A percentile compares a stretch with the other conserved stretches of the same genome.
These are phyloP conservation scores for Xestia xanthographa DNA, from an alignment of 2,888 invertebrate genomes.

Conservation along the genomic window DNA sequence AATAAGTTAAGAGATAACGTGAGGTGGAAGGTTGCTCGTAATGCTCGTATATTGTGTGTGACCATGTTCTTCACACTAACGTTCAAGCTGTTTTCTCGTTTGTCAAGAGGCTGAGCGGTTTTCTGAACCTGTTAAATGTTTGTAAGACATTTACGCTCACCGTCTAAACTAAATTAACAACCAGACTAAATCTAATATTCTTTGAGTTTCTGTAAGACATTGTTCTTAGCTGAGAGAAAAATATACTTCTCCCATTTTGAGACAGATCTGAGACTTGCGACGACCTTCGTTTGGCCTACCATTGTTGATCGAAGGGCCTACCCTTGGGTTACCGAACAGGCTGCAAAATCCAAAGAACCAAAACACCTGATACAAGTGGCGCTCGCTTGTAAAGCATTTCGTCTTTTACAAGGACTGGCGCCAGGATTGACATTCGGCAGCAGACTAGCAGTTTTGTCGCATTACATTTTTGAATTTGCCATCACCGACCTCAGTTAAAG, in stretches of 20 bases:
- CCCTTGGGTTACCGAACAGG: not conserved
- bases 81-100: slow-evolving; percentile 11
- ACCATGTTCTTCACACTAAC: slow-evolving; percentile 27
- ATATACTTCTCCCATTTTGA: not conserved
- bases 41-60: slow-evolving; percentile 28
- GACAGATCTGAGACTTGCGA: not conserved
- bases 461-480: not conserved
- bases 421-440: not conserved
- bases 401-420: not conserved
- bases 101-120: not conserved
- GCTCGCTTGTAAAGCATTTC: not conserved
- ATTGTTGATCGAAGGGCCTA: no score
- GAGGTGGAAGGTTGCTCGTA: slow-evolving; percentile 44
- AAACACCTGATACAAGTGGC: not conserved
- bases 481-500: not conserved
- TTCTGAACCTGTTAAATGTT: slow-evolving; percentile 11
- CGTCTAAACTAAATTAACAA: not conserved
- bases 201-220: not conserved
- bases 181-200: not conserved
- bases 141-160: slow-evolving; percentile 2
- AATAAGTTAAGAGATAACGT: slow-evolving; percentile 48
- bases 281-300: not conserved
- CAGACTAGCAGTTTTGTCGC: no score
- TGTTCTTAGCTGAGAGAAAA: not conserved
- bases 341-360: no score